A percentile compares a stretch with the other conserved stretches of the same genome.
These are phyloP conservation scores for Lypha dubia DNA, from an alignment of 2,888 invertebrate genomes.

Conservation along the genomic window DNA sequence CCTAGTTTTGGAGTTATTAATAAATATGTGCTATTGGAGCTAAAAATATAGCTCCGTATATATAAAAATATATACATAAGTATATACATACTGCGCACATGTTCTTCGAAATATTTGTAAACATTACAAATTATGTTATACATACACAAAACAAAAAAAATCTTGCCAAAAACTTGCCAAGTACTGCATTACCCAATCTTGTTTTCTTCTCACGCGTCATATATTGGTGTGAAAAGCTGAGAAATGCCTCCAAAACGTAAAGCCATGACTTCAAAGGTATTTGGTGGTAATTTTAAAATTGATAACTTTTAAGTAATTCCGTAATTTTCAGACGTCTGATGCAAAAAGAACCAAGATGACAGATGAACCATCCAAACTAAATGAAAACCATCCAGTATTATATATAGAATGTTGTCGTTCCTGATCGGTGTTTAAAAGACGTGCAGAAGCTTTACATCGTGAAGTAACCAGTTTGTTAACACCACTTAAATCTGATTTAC, in stretches of 20 bases:
- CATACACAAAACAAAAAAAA: too few species aligned
- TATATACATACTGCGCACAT: too few species aligned
- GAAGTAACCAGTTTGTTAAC: conserved; percentile 74
- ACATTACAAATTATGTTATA: too few species aligned
- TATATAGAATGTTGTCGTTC: conserved; percentile 82
- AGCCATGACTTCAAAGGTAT: conserved; percentile 25
- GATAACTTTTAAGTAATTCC: neutral
- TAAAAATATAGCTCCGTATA: too few species aligned
- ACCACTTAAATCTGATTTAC: conserved; percentile 72
- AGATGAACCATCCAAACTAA: conserved; percentile 51
- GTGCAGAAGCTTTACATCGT: conserved; percentile 79
- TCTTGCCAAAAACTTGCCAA: too few species aligned
- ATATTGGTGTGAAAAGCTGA: too few species aligned
- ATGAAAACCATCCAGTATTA: conserved; percentile 76
- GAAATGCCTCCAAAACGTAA: conserved; percentile 75
- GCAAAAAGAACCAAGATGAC: conserved; percentile 40
- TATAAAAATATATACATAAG: too few species aligned
- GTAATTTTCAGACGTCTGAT: conserved; percentile 18
- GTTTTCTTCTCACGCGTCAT: too few species aligned
- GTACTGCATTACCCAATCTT: too few species aligned
- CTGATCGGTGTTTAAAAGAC: conserved; percentile 81
- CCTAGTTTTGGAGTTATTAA: too few species aligned
- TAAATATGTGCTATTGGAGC: too few species aligned
- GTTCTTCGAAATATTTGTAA: too few species aligned
- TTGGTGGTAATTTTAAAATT: neutral